These are phyloP conservation scores for Eumaeus atala DNA, from an alignment of 1,140 invertebrate species.

Conservation along the genomic window DNA sequence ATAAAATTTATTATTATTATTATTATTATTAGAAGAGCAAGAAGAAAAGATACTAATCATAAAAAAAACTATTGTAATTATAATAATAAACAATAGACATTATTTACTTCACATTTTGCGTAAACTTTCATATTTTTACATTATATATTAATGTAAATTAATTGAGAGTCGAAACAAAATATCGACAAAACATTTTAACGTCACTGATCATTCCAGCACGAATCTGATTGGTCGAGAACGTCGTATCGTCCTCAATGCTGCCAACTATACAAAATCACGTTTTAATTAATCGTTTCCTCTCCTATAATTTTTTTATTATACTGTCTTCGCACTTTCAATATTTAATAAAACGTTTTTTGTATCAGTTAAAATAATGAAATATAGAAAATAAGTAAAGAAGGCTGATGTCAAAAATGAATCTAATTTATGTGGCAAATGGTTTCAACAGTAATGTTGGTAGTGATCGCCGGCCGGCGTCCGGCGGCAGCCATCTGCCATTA, in stretches of 20 bases:
- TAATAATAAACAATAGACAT: too few species aligned
- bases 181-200: conserved; percentile 23
- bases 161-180: background rate
- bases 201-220: conserved; percentile 23
- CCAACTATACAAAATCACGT: conserved; percentile 34
- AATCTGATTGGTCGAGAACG: conserved; percentile 38
- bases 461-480: conserved; percentile 35
- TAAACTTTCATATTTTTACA: too few species aligned
- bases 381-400: background rate
- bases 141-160: too few species aligned
- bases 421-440: conserved; percentile 35
- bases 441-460: conserved; percentile 40
- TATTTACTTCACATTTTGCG: too few species aligned
- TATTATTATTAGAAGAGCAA: too few species aligned
- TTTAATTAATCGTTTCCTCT: conserved; percentile 24
- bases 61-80: too few species aligned
- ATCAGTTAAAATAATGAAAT: background rate
- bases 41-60: too few species aligned
- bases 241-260: conserved; percentile 31
- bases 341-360: background rate
- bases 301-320: conserved; percentile 18
- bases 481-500: background rate
- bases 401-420: conserved; percentile 3
- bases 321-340: background rate
- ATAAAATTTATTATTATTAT: too few species aligned